Evolutionary conservation across 2,113 vertebrate species (phyloP).

Genomic region (Cyphomyrus plagiostoma): DNA sequence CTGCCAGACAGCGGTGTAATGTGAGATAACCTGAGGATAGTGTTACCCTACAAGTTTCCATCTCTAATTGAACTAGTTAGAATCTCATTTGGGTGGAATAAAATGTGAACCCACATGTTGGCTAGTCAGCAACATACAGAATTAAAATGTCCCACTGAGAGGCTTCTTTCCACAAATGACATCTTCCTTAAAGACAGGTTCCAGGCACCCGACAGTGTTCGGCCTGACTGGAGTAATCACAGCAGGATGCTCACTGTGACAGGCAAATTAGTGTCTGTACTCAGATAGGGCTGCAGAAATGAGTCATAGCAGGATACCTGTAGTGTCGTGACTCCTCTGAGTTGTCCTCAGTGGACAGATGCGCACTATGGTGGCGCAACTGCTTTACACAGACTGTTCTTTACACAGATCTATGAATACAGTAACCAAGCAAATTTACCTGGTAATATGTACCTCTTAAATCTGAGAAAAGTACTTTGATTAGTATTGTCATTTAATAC

Average conservation of each 20-base stretch:
- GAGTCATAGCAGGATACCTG: background rate
- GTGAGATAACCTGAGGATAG: background rate
- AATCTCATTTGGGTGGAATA: background rate
- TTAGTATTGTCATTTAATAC: too few relatives aligned
- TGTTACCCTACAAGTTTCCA: background rate
- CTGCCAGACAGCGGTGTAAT: background rate
- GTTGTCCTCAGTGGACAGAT: background rate
- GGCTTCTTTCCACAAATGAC: background rate
- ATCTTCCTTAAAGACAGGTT: background rate
- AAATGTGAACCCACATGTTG: background rate
- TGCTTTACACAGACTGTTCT: background rate
- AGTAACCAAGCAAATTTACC: background rate
- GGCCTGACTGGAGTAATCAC: too few relatives aligned
- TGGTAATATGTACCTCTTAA: background rate
- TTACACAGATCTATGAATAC: background rate
- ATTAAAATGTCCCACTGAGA: background rate
- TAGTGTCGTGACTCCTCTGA: background rate
- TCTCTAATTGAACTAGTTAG: background rate
- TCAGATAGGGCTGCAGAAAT: background rate
- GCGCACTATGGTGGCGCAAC: background rate
- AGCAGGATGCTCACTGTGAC: too few relatives aligned
- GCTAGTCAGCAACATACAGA: background rate
- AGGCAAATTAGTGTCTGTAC: background rate
- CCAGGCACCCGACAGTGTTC: too few relatives aligned
- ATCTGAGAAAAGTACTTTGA: background rate